A percentile compares a stretch with the other conserved stretches of the same genome.
These are phyloP conservation scores for Drosophila pallidifrons DNA, from an alignment of 1,140 invertebrate species.

Conservation along the genomic window DNA sequence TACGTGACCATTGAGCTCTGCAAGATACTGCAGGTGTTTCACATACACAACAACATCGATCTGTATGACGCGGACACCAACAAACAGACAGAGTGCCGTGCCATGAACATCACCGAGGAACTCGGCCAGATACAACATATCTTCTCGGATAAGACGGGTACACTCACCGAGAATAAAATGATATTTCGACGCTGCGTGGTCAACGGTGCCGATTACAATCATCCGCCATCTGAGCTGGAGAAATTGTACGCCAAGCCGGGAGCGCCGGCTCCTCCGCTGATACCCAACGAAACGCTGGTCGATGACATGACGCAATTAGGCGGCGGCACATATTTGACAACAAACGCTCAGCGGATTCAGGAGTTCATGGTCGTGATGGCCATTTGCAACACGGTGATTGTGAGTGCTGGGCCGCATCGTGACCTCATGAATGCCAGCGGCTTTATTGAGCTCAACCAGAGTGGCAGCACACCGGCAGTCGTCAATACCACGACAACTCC, in stretches of 20 bases:
- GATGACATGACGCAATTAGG: constrained; percentile 87
- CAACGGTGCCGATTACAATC: constrained; percentile 95
- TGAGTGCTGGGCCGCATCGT: constrained; percentile 94
- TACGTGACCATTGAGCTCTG: constrained; percentile 99
- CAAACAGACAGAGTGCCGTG: constrained; percentile 96
- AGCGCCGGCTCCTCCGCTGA: constrained; percentile 86
- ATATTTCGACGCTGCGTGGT: constrained; percentile 96
- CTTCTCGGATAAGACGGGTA: constrained; percentile 99
- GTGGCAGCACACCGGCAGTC: constrained; percentile 39
- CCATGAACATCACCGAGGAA: constrained; percentile 98
- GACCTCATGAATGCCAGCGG: constrained; percentile 95
- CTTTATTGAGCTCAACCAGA: constrained; percentile 86
- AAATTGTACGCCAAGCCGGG: constrained; percentile 85
- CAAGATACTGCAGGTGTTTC: constrained; percentile 97
- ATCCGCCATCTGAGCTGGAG: constrained; percentile 88
- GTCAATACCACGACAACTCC: constrained; percentile 38
- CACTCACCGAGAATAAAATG: constrained; percentile 99
- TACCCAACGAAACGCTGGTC: constrained; percentile 88
- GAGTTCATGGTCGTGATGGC: constrained; percentile 97
- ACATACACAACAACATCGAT: constrained; percentile 96
- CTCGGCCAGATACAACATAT: constrained; percentile 98
- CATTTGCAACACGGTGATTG: constrained; percentile 98
- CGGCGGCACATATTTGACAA: constrained; percentile 67
- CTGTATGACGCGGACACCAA: constrained; percentile 94
- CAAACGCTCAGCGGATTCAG: constrained; percentile 87